Evolutionary conservation across 2,113 vertebrate genomes (phyloP).

Genomic region (Guaruba guarouba): DNA sequence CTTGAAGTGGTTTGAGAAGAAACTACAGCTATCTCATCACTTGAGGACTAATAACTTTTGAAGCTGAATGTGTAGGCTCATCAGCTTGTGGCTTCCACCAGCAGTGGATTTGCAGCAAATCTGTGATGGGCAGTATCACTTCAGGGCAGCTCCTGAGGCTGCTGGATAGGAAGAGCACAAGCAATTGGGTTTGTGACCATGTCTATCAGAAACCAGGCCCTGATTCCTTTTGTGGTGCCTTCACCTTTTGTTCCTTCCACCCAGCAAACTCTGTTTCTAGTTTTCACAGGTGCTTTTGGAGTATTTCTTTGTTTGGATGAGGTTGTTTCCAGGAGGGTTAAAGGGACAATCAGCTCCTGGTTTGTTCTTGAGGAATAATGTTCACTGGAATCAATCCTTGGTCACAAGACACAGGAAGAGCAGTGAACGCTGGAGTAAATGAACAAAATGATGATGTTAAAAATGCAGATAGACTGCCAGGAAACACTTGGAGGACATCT

Average conservation of each 20-base stretch:
- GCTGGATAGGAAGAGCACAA: not conserved
- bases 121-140: not conserved
- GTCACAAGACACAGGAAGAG: conserved; percentile 62
- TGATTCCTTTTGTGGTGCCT: not conserved
- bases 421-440: conserved; percentile 46
- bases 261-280: fast-evolving
- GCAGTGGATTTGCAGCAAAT: not conserved
- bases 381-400: not conserved
- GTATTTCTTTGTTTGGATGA: not conserved
- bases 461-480: conserved; percentile 51
- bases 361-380: not conserved
- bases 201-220: not conserved
- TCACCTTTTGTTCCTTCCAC: not conserved
- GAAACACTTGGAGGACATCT: not conserved
- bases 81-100: not conserved
- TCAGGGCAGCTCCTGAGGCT: not conserved
- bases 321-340: not conserved
- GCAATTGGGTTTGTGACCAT: not conserved
- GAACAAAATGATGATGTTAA: not conserved
- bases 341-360: not conserved
- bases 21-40: not conserved
- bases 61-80: not conserved
- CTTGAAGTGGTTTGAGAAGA: not conserved
- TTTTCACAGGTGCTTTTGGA: not conserved
- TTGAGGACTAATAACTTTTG: not conserved